Base-by-base conservation (phyloP, 2,113 vertebrate genomes). In the Lepus americanus region DNA sequence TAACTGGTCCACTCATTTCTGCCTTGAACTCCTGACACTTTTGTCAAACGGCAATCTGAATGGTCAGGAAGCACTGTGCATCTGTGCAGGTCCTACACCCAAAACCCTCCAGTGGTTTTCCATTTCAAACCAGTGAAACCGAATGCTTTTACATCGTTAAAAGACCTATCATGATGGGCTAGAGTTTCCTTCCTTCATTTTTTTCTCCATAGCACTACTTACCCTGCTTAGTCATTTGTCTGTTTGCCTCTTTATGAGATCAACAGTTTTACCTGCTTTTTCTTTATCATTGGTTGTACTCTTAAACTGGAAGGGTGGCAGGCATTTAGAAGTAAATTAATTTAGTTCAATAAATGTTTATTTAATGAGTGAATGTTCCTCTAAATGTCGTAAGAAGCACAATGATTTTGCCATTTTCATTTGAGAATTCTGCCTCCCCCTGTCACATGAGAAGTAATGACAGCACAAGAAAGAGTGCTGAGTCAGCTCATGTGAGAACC, bases 401-500 rank as follows among this genome's bases (percentile, higher is more conserved):
- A 89, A 19, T 17, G 44, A 90, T 33, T 91, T 39, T 31, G 14
- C 29, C 74, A 82, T 78, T 89, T 91, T 39, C 84, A 80, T n/a
- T 66, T 67, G 19, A 94, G 67, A 78, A 13, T 73, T 91, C 73
- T 25, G 33, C 53, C 23, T 63, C 61, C 39, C 44, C 80, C 20
- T 69, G 27, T 66, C 67, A 77, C 31, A 29, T n/a, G n/a, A 94
- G 67, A 92, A 83, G 73, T 74, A 89, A 90, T 39, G 27, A 83
- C 53, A 83, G 53, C 14, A 29, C 16, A 94, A 89, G 76, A 86
- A 70, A 92, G 36, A n/a, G 36, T 72, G 82, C 1, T 70, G 33
- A 87, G 3, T 70, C 25, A 95, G 49, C 1, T 69, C 49, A 76
- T 66, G 9, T 17, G 36, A 96, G 19, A 87, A 77, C 20, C 49